Base-by-base conservation (phyloP, 2,888 invertebrate genomes). In the Hypercompe scribonia region DNA sequence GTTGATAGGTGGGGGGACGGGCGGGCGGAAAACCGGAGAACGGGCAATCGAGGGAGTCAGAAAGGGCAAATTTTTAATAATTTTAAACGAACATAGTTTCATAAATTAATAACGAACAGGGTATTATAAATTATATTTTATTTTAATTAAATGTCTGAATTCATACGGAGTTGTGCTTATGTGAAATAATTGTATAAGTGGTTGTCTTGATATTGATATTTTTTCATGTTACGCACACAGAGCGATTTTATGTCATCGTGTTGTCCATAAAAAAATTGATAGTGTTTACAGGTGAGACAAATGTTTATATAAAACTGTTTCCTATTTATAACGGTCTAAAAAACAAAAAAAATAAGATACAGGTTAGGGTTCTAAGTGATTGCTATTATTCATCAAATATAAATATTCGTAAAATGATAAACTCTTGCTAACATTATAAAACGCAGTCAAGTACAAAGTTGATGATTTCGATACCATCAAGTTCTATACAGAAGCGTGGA, bases 21-120 rank as follows among this genome's bases (percentile, higher is more conserved):
- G 90, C 90, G 90, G 93, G 91, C 92, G 93, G 93, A 93, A 93
- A 92, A 93, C 91, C 91, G 92, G 93, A 94, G 94, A 94, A 91
- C 88, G 93, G 92, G 90, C 89, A 88, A 90, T 86, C 89, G 91
- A 91, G 92, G 92, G 91, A 92, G 89, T 86, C 88, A 88, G 86
- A 90, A 90, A 90, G 87, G 86, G 89, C 89, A 89, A 87, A 83
- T 83, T 85, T 87, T 86, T 85, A 87, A 88, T 87, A 84, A 82
- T 84, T 83, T 77, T 76, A 81, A 75, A 79, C 68, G 50, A 70
- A 70, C 50, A 71, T 69, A 73, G 70, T 71, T 70, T 58, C 65
- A 33, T 67, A 21, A 21, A 65, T 42, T 21, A 31, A 36, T 69
- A 69, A 11, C 50, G 31, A 68, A 71, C 58, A 68, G 31, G 36